Conservation (phyloP, 2,797 vertebrate genomes). For the Gallinago solitaria region DNA sequence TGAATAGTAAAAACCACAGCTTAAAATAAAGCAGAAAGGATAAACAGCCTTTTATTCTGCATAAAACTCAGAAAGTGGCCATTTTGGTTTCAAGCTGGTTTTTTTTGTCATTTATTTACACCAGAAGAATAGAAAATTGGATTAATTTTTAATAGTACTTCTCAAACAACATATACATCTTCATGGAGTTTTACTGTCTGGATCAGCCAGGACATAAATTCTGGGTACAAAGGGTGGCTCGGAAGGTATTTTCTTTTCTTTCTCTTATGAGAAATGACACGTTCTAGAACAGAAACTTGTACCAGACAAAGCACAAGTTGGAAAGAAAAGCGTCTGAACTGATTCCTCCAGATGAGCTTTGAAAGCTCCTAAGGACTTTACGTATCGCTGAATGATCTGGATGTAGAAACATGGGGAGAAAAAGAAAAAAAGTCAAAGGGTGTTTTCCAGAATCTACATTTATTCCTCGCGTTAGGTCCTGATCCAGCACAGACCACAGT, state of each 20-base stretch:
- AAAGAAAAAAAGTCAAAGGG: background rate
- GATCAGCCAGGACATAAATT: constrained; percentile 13
- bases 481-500: background rate
- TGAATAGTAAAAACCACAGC: constrained; percentile 69
- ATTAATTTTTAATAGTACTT: constrained; percentile 68
- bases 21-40: constrained; percentile 55
- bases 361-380: background rate
- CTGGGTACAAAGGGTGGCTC: background rate
- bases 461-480: background rate
- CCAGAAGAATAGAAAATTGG: constrained; percentile 41
- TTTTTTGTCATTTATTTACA: constrained; percentile 57
- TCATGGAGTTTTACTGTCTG: constrained; percentile 23
- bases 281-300: background rate
- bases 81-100: constrained; percentile 26
- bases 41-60: constrained; percentile 66
- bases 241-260: background rate
- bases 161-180: constrained; percentile 54
- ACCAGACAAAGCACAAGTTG: background rate
- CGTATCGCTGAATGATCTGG: accelerated
- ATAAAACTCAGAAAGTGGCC: constrained; percentile 60
- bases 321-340: background rate
- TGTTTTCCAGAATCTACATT: background rate
- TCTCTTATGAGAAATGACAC: background rate
- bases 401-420: background rate
- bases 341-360: background rate